A percentile compares a stretch with the other conserved stretches of the same genome.
phyloP scores from a whole-genome alignment of 2,797 vertebrate species.

The Sebastes taczanowskii region DNA sequence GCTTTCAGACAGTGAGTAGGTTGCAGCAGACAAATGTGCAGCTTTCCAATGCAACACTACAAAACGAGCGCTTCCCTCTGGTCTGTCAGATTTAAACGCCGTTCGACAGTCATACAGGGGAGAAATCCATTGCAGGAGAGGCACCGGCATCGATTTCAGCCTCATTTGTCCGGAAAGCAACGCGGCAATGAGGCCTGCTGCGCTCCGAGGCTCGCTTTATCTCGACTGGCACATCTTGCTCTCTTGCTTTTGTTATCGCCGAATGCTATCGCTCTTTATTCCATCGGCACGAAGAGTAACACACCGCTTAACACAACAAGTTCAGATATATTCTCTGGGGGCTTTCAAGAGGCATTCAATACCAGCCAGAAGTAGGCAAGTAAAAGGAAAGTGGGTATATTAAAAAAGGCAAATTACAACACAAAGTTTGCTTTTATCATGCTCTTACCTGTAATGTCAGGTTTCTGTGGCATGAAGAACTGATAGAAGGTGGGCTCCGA shows the following conservation, averaged over 20 bases:
- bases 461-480: slow-evolving; percentile 98
- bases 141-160: slow-evolving; percentile 6
- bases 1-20: neutral
- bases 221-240: slow-evolving; percentile 43
- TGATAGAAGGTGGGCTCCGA: slow-evolving; percentile 97
- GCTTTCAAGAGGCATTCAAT: slow-evolving; percentile 9
- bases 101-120: neutral
- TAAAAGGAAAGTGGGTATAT: neutral
- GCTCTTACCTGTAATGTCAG: slow-evolving; percentile 93
- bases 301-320: neutral
- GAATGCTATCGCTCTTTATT: neutral
- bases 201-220: slow-evolving; percentile 25
- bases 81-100: neutral
- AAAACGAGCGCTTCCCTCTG: neutral
- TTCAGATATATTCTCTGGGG: neutral
- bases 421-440: slow-evolving; percentile 10
- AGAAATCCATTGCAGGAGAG: slow-evolving; percentile 13
- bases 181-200: slow-evolving; percentile 1
- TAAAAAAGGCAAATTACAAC: neutral
- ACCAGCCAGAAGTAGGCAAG: neutral
- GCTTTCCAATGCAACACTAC: slow-evolving; percentile 1
- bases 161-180: slow-evolving; percentile 32
- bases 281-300: neutral
- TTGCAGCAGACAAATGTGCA: neutral
- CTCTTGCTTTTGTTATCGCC: slow-evolving; percentile 39